A percentile compares a stretch with the other conserved stretches of the same genome.
phyloP scores from a whole-genome alignment of 2,888 invertebrate genomes.

The Hoplodrina ambigua region DNA sequence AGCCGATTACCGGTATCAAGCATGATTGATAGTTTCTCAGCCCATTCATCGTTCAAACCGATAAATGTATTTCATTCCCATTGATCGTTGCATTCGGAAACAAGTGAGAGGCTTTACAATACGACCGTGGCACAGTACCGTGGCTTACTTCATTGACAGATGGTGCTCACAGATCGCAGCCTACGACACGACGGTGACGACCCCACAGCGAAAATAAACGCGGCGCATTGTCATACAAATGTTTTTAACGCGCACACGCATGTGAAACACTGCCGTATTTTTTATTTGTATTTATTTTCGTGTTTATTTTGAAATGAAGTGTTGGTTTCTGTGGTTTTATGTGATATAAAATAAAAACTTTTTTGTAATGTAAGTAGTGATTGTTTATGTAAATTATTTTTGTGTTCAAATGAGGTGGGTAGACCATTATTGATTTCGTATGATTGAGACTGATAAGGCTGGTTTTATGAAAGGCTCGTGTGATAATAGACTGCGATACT shows the following conservation, averaged over 20 bases:
- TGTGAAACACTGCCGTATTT: constrained; percentile 20
- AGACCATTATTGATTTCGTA: constrained; percentile 33
- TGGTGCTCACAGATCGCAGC: constrained; percentile 71
- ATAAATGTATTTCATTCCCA: constrained; percentile 34
- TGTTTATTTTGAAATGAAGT: constrained; percentile 38
- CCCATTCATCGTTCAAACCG: constrained; percentile 39
- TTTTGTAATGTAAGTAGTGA: constrained; percentile 32
- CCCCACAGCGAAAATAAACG: constrained; percentile 75
- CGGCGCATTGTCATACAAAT: constrained; percentile 83
- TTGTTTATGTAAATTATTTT: constrained; percentile 2
- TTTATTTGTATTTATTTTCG: constrained; percentile 15
- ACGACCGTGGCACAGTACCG: constrained; percentile 79
- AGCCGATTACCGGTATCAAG: constrained; percentile 19
- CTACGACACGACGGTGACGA: constrained; percentile 78
- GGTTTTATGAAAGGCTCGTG: constrained; percentile 18
- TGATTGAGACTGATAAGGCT: constrained; percentile 35
- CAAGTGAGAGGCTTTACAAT: constrained; percentile 80
- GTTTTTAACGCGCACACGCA: constrained; percentile 68
- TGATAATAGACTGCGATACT: constrained; percentile 24
- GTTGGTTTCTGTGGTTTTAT: constrained; percentile 33
- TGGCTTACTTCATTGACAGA: constrained; percentile 85
- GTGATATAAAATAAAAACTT: constrained; percentile 6
- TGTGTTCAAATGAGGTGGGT: constrained; percentile 16
- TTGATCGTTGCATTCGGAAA: constrained; percentile 67
- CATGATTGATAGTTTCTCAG: constrained; percentile 43